These are phyloP conservation scores for Ophthalmolycus amberensis DNA, from an alignment of 2,113 vertebrate genomes.

Conservation along the genomic window DNA sequence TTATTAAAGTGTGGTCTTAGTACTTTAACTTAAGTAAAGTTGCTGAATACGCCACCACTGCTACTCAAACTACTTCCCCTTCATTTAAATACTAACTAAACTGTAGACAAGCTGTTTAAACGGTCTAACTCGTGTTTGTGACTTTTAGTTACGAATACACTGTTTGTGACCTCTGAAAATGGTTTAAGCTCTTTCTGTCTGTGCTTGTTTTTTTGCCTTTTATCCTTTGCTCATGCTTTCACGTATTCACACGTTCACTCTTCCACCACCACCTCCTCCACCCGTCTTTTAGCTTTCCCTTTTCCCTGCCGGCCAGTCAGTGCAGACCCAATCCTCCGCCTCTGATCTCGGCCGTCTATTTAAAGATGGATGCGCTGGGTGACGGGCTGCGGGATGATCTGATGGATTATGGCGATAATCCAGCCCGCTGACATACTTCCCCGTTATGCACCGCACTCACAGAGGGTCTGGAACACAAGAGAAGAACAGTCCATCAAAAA, in stretches of 20 bases:
- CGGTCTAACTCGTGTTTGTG: background rate
- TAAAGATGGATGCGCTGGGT: conserved; percentile 76
- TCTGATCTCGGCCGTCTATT: conserved; percentile 74
- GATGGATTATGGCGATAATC: conserved; percentile 83
- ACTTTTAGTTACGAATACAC: conserved; percentile 8
- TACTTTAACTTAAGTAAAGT: background rate
- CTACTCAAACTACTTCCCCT: background rate
- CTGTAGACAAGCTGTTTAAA: background rate
- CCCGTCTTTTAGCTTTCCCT: conserved; percentile 16
- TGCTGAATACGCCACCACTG: background rate
- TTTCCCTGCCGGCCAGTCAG: conserved; percentile 24
- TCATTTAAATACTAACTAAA: background rate
- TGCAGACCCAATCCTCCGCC: conserved; percentile 58
- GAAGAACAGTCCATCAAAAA: conserved; percentile 21
- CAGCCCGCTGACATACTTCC: conserved; percentile 74
- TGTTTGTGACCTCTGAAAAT: conserved; percentile 12
- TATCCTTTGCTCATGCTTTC: conserved; percentile 22
- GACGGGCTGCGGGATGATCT: conserved; percentile 77
- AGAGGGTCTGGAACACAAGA: conserved; percentile 57
- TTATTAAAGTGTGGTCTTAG: background rate
- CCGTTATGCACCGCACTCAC: conserved; percentile 47
- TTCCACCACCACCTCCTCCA: background rate
- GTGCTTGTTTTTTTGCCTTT: conserved; percentile 29
- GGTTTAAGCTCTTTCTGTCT: conserved; percentile 27
- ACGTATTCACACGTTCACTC: conserved; percentile 14